Conservation (phyloP, 2,888 invertebrate species). For the Drosophila atripex region DNA sequence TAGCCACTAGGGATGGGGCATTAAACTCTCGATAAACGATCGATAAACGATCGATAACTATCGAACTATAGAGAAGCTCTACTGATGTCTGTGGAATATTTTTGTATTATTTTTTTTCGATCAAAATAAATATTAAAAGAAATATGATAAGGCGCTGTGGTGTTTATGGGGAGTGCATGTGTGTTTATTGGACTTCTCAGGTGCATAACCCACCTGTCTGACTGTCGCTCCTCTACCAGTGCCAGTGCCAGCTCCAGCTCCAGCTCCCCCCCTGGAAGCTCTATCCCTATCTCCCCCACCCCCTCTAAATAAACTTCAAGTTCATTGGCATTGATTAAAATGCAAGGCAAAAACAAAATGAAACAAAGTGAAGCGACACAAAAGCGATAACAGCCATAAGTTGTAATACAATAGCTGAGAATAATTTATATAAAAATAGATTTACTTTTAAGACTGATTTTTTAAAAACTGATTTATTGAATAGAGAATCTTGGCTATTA, state of each 20-base stretch:
- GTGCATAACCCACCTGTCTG: constrained; percentile 25
- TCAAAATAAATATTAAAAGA: background rate
- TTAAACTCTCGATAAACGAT: background rate
- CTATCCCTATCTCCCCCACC: constrained; percentile 12
- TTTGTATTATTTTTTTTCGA: too few species aligned
- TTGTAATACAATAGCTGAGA: background rate
- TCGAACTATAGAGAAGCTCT: background rate
- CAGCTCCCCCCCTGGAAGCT: too few species aligned
- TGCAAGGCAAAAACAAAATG: constrained; percentile 42
- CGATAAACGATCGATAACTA: background rate
- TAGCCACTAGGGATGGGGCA: background rate
- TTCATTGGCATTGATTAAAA: constrained; percentile 75
- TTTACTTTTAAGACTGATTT: background rate
- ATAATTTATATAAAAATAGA: background rate
- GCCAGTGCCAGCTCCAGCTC: background rate
- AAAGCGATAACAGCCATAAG: constrained; percentile 5
- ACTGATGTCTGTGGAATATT: background rate
- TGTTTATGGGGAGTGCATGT: background rate
- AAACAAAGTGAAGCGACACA: constrained; percentile 28
- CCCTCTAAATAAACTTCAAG: constrained; percentile 64
- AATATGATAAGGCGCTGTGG: constrained; percentile 15
- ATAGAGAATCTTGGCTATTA: too few species aligned
- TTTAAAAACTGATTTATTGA: too few species aligned
- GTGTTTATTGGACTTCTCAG: constrained; percentile 17
- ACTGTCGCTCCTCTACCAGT: background rate